Evolutionary conservation across 2,888 invertebrate genomes (phyloP).

Genomic region (Macrosoma leucophasiata): DNA sequence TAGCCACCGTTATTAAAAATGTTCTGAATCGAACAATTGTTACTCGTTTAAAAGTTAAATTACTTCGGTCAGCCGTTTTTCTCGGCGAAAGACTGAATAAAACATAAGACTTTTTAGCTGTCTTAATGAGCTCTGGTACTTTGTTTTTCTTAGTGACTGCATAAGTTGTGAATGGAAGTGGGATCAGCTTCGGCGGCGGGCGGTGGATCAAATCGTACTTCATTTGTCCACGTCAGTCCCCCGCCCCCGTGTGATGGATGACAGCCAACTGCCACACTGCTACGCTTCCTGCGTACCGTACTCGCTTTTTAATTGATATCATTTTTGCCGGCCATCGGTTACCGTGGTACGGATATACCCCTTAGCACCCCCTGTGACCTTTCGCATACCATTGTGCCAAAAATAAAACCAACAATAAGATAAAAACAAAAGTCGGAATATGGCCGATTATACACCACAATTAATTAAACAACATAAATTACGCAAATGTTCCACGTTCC

Average conservation of each 20-base stretch:
- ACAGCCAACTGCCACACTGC: slow-evolving; percentile 37
- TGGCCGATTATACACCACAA: no score
- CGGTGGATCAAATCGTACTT: slow-evolving; percentile 69
- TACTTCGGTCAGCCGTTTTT: slow-evolving; percentile 57
- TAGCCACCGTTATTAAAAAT: slow-evolving; percentile 43
- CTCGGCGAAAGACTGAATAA: slow-evolving; percentile 57
- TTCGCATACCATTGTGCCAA: no score
- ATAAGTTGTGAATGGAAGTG: slow-evolving; percentile 66
- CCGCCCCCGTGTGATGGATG: slow-evolving; percentile 58
- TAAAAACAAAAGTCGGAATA: no score
- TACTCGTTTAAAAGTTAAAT: slow-evolving; percentile 69
- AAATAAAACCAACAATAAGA: no score
- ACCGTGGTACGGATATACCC: no score
- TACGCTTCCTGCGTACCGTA: slow-evolving; percentile 23
- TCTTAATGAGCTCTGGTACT: slow-evolving; percentile 59
- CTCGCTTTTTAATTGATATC: slow-evolving; percentile 67
- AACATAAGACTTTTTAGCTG: slow-evolving; percentile 64
- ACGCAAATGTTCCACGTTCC: no score
- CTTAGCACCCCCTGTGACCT: no score
- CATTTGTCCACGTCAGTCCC: slow-evolving; percentile 68
- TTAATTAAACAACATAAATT: no score
- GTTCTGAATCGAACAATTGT: slow-evolving; percentile 57
- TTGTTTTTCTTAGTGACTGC: slow-evolving; percentile 65
- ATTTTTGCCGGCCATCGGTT: slow-evolving; percentile 49
- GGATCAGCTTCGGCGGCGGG: slow-evolving; percentile 47